Evolutionary conservation across 1,140 invertebrate genomes (phyloP).

Genomic region (Pteromalus puparum): DNA sequence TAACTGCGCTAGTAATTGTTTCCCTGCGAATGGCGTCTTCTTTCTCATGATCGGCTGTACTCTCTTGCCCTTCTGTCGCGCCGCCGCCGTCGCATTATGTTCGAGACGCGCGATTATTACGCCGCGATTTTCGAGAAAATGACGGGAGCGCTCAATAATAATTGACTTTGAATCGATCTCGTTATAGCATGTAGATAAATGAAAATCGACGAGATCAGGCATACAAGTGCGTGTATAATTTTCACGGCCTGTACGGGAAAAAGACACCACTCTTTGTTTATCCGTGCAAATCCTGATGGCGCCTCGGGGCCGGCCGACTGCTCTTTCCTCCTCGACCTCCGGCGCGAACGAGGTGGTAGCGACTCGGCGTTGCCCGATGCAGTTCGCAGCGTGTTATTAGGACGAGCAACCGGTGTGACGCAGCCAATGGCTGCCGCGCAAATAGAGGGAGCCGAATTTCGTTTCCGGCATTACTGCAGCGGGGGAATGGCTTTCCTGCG

Average conservation of each 20-base stretch:
- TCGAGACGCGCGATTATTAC: too few species aligned
- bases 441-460: not conserved
- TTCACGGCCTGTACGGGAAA: too few species aligned
- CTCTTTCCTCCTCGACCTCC: not conserved
- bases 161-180: too few species aligned
- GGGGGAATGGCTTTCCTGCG: not conserved
- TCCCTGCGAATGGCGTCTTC: not conserved
- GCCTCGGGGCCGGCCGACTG: not conserved
- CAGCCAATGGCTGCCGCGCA: not conserved
- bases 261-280: too few species aligned
- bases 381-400: slow-evolving; percentile 70
- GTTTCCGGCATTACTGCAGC: not conserved
- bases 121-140: too few species aligned
- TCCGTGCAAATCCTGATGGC: not conserved
- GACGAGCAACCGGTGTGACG: slow-evolving; percentile 72
- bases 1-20: slow-evolving; percentile 5
- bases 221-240: too few species aligned
- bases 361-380: slow-evolving; percentile 19
- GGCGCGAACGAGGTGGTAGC: not conserved
- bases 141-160: too few species aligned
- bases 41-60: not conserved
- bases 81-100: too few species aligned
- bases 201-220: too few species aligned
- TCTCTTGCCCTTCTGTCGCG: not conserved
- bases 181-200: too few species aligned